Evolutionary conservation across 2,888 invertebrate genomes (phyloP), one percentile per base, ranked within the genome.

Genomic region (Plagodis pulveraria): DNA sequence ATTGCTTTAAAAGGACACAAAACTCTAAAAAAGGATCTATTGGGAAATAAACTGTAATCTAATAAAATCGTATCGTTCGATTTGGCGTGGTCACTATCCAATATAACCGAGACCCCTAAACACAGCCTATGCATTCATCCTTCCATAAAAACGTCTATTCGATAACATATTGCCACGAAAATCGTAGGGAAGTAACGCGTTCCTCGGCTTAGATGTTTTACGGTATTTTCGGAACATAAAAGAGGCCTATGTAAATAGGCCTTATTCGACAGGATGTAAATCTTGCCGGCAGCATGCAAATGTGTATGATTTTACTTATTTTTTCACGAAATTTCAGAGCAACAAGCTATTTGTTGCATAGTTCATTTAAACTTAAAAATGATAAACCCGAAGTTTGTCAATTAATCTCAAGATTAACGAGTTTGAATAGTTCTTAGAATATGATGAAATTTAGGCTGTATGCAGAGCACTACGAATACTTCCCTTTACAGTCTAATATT

Each of bases 81-180:
- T 36, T 41, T 33, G 33, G 12, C 57, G 40, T 60, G 60, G 56
- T 60, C 60, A 56, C 60, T 52, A 56, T 52, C 58, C 58, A 55
- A 59, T 55, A 43, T 56, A 51, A 48, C 44, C 51, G 52, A 49
- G 22, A 56, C 53, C 45, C 54, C 51, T 62, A 61, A 58, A 62
- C 61, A 52, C 42, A 58, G 56, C 40, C 46, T 56, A 60, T 62
- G 63, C 67, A 63, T 59, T 59, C 49, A 57, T 58, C 57, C 62
- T 62, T 63, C 68, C 63, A 67, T 67, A 67, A 67, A 67, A 65
- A 59, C 56, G 67, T 67, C 67, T 60, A 65, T 63, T 55, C 54
- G 57, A 63, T 63, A 67, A 67, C 62, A 62, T 65, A 67, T 63
- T 60, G 67, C 47, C 63, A 65, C 63, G 59, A 62, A 56, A 63